Percentiles rank a stretch among this genome's conserved stretches.
phyloP scores from a whole-genome alignment of 2,888 invertebrate species.

The Margaritifera margaritifera region DNA sequence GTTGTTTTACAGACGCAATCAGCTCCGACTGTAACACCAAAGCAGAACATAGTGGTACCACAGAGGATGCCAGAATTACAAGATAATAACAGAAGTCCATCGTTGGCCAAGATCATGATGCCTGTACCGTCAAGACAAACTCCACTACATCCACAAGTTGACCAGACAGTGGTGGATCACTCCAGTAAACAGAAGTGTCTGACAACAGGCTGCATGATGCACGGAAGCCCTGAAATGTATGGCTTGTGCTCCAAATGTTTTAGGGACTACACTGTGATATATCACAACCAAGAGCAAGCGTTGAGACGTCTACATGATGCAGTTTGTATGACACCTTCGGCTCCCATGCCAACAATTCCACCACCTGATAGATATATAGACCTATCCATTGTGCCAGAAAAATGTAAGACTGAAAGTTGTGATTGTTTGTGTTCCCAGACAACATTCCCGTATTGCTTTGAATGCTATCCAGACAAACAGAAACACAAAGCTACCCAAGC shows the following conservation, averaged over 20 bases:
- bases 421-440: constrained; percentile 51
- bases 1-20: too few species aligned
- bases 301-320: not conserved
- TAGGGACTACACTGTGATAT: constrained; percentile 41
- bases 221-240: constrained; percentile 39
- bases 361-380: constrained; percentile 17
- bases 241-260: constrained; percentile 53
- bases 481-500: too few species aligned
- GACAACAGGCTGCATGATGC: constrained; percentile 43
- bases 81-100: too few species aligned
- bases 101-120: too few species aligned
- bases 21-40: too few species aligned
- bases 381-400: constrained; percentile 53
- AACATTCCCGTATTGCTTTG: constrained; percentile 59
- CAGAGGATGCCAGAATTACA: too few species aligned
- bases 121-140: constrained; percentile 1
- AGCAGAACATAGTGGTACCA: not conserved
- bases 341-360: constrained; percentile 33
- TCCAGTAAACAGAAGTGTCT: constrained; percentile 21
- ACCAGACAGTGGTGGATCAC: not conserved
- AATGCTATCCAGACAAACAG: constrained; percentile 29
- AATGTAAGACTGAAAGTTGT: constrained; percentile 48
- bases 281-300: constrained; percentile 27
- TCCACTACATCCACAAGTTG: constrained; percentile 1
- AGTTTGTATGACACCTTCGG: constrained; percentile 16